phyloP scores from a whole-genome alignment of 37 sponge, comb jelly and placozoan genomes.

The Bolinopsis microptera region DNA sequence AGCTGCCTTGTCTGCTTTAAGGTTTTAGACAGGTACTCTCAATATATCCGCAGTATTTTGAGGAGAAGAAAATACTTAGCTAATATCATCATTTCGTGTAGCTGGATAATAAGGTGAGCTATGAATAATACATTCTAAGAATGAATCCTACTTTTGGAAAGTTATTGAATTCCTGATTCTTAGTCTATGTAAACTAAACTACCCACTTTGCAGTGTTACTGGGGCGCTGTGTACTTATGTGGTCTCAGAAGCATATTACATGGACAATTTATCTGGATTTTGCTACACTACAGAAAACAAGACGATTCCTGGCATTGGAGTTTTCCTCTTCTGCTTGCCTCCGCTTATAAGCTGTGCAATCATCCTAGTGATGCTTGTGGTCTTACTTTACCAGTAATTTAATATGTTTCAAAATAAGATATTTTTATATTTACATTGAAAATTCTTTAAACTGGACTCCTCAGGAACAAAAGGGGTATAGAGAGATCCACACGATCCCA shows the following conservation, averaged over 20 bases:
- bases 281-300: constrained; percentile 17
- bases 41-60: background rate
- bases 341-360: background rate
- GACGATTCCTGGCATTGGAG: background rate
- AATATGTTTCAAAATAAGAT: background rate
- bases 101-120: background rate
- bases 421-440: background rate
- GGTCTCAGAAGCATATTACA: background rate
- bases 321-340: background rate
- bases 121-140: too few species aligned
- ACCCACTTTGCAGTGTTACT: background rate
- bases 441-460: too few species aligned
- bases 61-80: background rate
- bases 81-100: background rate
- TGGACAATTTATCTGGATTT: constrained; percentile 13
- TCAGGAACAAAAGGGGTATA: too few species aligned
- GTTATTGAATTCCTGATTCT: too few species aligned
- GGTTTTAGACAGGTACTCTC: background rate
- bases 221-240: background rate
- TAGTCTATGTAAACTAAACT: too few species aligned
- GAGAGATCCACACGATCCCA: too few species aligned
- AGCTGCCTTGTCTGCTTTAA: background rate
- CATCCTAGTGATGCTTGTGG: background rate
- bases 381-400: background rate
- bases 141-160: too few species aligned